Evolutionary conservation across 2,113 vertebrate genomes (phyloP), one percentile per base, ranked within the genome.

Genomic region (Dicaeum eximium): DNA sequence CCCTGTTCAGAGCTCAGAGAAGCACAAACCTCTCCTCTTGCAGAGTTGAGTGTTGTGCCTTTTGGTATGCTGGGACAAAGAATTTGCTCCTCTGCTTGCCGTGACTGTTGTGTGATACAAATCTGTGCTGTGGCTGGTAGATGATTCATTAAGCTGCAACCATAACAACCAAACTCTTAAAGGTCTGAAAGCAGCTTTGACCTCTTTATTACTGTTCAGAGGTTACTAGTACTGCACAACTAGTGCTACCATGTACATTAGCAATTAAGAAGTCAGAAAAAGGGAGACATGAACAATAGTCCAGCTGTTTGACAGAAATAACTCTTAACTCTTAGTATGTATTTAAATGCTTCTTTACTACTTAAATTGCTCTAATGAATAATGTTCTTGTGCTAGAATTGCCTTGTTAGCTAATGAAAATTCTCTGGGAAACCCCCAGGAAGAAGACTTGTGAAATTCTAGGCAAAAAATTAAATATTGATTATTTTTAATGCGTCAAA

Each of bases 251-350:
- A 48, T 62, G 89, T 96, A 93, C 86, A 92, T 95, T 96, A 95
- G 92, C 91, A 97, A 97, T 98, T 98, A 97, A 82, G 86, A 94
- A 97, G 95, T 97, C 97, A 98, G 50, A 58, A 82, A 72, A 93
- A 91, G 87, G 40, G 31, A 95, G 90, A 89, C 13, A 5, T 71
- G 96, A 97, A 97, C 97, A 97, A 96, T 88, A 95, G 97, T 88
- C 91, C 96, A 96, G 97, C 95, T 97, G 97, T 95, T 97, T 94
- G 57, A 96, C 85, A 93, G 92, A 98, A 97, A 90, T 95, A 97
- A 74, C 92, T 93, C 38, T 92, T 88, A 95, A 95, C 91, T n/a
- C 96, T 89, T 85, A 79, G 80, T 95, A 91, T 8, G 25, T 93
- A 95, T 96, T 95, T 94, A 93, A 70, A 93, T 92, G 40, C 57